phyloP scores from a whole-genome alignment of 2,888 invertebrate genomes.

The Drosophila aldrichi region DNA sequence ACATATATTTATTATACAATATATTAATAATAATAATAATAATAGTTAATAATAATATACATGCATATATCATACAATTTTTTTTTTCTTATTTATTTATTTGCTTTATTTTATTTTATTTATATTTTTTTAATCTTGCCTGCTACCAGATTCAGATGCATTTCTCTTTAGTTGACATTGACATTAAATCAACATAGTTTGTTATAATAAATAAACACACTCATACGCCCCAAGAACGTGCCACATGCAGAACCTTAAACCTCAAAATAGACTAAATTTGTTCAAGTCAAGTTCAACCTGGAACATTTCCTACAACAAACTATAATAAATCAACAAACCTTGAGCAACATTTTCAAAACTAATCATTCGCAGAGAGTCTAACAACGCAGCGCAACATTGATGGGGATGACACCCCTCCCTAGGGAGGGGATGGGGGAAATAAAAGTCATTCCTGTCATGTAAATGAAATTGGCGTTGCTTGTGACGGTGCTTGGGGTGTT shows the following conservation, averaged over 20 bases:
- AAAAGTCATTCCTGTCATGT: constrained; percentile 45
- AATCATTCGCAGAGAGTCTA: constrained; percentile 27
- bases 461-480: constrained; percentile 63
- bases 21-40: too few species aligned
- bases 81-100: too few species aligned
- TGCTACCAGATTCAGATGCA: background rate
- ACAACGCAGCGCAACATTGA: background rate
- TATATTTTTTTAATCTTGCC: background rate
- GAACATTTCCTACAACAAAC: constrained; percentile 12
- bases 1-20: too few species aligned
- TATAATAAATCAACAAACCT: constrained; percentile 27
- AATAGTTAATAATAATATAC: too few species aligned
- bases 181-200: background rate
- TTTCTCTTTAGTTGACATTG: background rate
- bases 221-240: background rate
- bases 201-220: background rate
- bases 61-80: too few species aligned
- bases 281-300: background rate
- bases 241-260: background rate
- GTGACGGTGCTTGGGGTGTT: constrained; percentile 38
- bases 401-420: constrained; percentile 5
- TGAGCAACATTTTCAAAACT: constrained; percentile 23
- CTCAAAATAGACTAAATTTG: background rate
- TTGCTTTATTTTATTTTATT: too few species aligned
- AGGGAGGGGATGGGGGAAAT: background rate